These are phyloP conservation scores for Sycophila texana DNA, from an alignment of 2,888 invertebrate species.

Conservation along the genomic window DNA sequence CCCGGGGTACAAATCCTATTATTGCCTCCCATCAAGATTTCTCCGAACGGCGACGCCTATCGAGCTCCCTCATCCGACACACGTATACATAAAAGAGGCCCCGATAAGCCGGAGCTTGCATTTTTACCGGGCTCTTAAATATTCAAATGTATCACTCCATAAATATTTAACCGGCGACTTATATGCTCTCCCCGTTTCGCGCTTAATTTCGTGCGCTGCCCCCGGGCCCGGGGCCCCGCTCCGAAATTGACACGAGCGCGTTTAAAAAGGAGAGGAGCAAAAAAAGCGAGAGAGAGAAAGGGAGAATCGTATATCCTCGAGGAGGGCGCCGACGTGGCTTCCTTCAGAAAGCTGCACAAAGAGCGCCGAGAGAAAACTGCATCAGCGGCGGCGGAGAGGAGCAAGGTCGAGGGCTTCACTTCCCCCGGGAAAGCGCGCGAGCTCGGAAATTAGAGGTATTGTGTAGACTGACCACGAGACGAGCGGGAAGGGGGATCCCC, in stretches of 20 bases:
- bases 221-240: no score
- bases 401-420: background rate
- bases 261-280: background rate
- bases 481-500: constrained; percentile 30
- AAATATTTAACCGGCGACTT: constrained; percentile 11
- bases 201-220: no score
- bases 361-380: background rate
- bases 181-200: background rate
- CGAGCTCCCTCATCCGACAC: background rate
- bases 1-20: constrained; percentile 12
- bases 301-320: background rate
- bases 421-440: constrained; percentile 13
- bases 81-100: no score
- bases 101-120: no score
- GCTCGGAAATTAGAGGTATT: constrained; percentile 57
- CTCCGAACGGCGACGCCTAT: constrained; percentile 13
- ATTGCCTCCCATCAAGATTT: constrained; percentile 24
- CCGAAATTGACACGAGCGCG: no score
- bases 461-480: constrained; percentile 45
- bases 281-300: background rate
- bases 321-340: background rate
- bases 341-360: background rate
- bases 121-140: no score
- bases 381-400: no score
- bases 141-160: background rate